Percentiles rank a stretch among this genome's conserved stretches.
Evolutionary conservation across 64 coral and sea anemone genomes (phyloP).

Genomic region (Montipora foliosa): DNA sequence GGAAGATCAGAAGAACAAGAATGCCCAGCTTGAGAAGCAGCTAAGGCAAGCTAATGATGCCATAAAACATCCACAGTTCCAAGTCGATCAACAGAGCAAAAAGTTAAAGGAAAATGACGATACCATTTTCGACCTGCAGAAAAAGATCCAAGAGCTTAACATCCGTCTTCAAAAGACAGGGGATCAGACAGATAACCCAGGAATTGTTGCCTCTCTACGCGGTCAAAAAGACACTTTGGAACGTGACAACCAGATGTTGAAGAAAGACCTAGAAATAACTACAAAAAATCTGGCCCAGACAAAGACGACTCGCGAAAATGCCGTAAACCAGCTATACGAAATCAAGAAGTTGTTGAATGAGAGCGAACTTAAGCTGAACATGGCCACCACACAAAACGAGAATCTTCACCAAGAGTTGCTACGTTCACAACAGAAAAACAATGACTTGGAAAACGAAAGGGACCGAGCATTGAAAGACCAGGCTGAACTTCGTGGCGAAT

Average conservation of each 20-base stretch:
- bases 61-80: conserved; percentile 55
- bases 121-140: conserved; percentile 72
- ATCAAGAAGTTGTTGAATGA: conserved; percentile 83
- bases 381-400: conserved; percentile 78
- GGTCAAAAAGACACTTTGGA: conserved; percentile 83
- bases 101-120: conserved; percentile 81
- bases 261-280: conserved; percentile 70
- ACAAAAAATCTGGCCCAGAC: conserved; percentile 38
- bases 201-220: conserved; percentile 81
- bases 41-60: conserved; percentile 51
- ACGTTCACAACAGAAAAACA: conserved; percentile 80
- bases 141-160: conserved; percentile 72
- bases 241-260: conserved; percentile 86
- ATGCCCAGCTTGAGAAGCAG: conserved; percentile 74
- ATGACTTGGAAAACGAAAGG: conserved; percentile 64
- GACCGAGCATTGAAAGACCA: conserved; percentile 63
- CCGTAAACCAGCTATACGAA: conserved; percentile 72
- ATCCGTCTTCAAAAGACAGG: conserved; percentile 70
- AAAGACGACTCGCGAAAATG: conserved; percentile 66
- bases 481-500: conserved; percentile 82
- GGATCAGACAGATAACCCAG: conserved; percentile 88
- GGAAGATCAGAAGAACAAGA: conserved; percentile 76
- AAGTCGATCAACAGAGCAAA: conserved; percentile 54
- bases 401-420: conserved; percentile 82
- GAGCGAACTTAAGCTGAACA: conserved; percentile 73